Conservation (phyloP, 2,888 invertebrate genomes). For the Atrina japonica region DNA sequence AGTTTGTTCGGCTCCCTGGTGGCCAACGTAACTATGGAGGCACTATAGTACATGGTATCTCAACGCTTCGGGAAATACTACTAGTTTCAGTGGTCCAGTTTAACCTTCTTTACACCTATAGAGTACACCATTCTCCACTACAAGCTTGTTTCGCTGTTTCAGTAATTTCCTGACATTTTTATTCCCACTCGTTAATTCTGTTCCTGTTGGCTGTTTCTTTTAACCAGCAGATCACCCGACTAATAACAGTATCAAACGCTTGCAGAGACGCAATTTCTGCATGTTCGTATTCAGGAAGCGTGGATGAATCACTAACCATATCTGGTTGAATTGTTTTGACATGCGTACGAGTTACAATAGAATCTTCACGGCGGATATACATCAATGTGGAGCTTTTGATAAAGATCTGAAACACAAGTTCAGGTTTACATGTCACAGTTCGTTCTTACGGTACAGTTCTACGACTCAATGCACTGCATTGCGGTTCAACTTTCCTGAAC, state of each 20-base stretch:
- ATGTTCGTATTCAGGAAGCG: constrained; percentile 3
- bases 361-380: constrained; percentile 1
- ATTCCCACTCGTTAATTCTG: neutral
- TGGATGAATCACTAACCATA: neutral
- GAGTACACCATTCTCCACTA: constrained; percentile 3
- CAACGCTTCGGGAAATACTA: constrained; percentile 10
- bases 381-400: constrained; percentile 1
- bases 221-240: neutral
- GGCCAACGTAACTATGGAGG: constrained; percentile 6
- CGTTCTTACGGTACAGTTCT: constrained; percentile 1
- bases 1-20: constrained; percentile 40
- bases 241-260: neutral
- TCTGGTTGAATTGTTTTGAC: neutral
- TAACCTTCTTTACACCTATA: constrained; percentile 6
- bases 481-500: constrained; percentile 12
- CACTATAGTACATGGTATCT: constrained; percentile 6
- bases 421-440: constrained; percentile 6
- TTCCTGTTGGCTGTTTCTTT: neutral
- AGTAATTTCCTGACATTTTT: constrained; percentile 2
- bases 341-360: neutral
- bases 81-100: constrained; percentile 12
- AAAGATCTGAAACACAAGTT: constrained; percentile 1
- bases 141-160: neutral
- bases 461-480: constrained; percentile 11
- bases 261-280: constrained; percentile 2